A percentile compares a stretch with the other conserved stretches of the same genome.
Conservation (phyloP, 2,113 vertebrate genomes). For the Chaetorhynchus papuensis region DNA sequence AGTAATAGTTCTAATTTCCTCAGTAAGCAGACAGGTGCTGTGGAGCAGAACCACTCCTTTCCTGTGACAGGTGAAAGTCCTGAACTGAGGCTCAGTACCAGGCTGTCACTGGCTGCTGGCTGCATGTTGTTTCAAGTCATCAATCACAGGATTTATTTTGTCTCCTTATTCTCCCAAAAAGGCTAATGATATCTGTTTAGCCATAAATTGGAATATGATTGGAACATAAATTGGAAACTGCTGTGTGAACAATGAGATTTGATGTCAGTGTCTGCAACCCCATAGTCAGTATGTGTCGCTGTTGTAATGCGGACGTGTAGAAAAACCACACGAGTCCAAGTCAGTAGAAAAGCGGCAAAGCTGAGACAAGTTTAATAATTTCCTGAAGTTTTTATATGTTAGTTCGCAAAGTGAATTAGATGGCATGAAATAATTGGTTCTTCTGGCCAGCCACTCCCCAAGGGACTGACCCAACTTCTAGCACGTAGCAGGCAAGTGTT, state of each 20-base stretch:
- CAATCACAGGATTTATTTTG: not conserved
- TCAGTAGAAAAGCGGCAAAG: no score
- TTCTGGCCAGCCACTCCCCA: no score
- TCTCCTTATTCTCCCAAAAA: not conserved
- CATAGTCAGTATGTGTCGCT: not conserved
- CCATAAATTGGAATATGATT: not conserved
- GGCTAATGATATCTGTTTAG: not conserved
- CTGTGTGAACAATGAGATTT: not conserved
- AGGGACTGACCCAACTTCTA: no score
- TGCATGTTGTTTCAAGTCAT: not conserved
- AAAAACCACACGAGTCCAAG: no score
- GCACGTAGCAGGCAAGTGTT: no score
- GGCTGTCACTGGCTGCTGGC: not conserved
- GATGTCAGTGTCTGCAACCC: not conserved
- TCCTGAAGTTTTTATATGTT: no score
- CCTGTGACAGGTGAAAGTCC: not conserved
- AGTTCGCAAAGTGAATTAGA: no score
- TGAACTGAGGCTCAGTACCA: not conserved
- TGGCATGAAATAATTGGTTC: no score
- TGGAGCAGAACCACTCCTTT: not conserved
- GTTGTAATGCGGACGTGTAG: no score
- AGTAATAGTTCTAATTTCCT: not conserved
- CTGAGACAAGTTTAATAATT: no score
- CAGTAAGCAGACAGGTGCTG: no score
- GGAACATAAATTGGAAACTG: not conserved